Evolutionary conservation across 2,797 vertebrate species (phyloP).

Genomic region (Tauraco hartlaubi): DNA sequence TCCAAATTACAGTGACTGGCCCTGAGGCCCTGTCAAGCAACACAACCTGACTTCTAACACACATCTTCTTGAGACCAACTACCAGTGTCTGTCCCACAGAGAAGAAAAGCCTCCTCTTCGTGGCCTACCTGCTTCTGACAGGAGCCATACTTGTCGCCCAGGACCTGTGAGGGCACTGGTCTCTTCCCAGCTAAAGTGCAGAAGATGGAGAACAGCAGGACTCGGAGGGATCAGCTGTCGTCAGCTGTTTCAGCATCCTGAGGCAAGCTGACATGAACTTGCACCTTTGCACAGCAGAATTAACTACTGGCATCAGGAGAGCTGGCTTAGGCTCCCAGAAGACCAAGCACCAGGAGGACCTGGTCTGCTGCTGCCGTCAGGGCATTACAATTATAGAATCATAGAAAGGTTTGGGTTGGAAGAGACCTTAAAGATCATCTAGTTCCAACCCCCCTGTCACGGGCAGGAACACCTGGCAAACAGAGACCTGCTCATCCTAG

Average conservation of each 20-base stretch:
- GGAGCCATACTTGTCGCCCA: accelerated
- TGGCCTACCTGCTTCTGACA: not conserved
- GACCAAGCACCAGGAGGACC: not conserved
- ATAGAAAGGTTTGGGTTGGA: no score
- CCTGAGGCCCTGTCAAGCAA: not conserved
- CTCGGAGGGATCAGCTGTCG: not conserved
- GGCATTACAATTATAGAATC: not conserved
- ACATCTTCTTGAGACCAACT: not conserved
- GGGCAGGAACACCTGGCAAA: not conserved
- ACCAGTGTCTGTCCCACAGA: not conserved
- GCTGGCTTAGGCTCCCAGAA: not conserved
- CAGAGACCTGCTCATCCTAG: not conserved
- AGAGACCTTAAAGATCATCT: no score
- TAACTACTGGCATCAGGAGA: not conserved
- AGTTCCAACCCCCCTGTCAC: no score
- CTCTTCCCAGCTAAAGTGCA: not conserved
- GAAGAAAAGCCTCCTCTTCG: not conserved
- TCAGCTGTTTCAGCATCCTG: not conserved
- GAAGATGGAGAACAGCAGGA: not conserved
- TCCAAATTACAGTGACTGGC: not conserved
- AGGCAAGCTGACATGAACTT: not conserved
- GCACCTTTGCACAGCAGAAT: not conserved
- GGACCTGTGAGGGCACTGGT: accelerated
- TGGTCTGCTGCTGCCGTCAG: not conserved
- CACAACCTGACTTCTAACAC: not conserved